These are phyloP conservation scores for Orientallactaga bullata DNA, from an alignment of 2,113 vertebrate genomes.

Conservation along the genomic window DNA sequence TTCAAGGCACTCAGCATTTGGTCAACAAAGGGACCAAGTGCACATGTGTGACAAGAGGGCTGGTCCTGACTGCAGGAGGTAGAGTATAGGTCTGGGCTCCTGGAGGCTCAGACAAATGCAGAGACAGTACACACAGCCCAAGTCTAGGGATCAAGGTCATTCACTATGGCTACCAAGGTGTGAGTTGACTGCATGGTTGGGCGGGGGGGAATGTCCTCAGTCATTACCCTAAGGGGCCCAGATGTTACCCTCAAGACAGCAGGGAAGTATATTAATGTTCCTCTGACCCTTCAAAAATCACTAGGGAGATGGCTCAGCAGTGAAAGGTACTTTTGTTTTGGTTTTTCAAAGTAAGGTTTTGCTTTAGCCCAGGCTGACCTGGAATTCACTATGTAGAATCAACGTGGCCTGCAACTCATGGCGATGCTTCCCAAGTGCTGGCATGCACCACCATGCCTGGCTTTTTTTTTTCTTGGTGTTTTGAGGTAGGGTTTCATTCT, in stretches of 20 bases:
- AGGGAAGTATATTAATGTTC: background rate
- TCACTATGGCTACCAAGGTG: background rate
- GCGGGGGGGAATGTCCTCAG: background rate
- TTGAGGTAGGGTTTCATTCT: too few species aligned
- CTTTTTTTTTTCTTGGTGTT: too few species aligned
- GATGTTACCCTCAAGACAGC: background rate
- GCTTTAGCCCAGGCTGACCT: too few species aligned
- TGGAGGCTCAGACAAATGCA: background rate
- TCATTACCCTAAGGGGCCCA: background rate
- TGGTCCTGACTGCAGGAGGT: fast-evolving
- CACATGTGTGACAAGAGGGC: background rate
- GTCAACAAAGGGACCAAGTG: background rate
- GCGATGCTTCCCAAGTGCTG: too few species aligned
- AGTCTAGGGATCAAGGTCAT: background rate
- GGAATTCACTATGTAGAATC: too few species aligned
- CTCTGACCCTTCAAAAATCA: background rate
- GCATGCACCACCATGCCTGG: too few species aligned
- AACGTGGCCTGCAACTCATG: too few species aligned
- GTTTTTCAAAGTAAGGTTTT: too few species aligned
- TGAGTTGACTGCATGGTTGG: background rate
- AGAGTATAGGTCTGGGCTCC: too few species aligned
- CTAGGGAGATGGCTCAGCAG: too few species aligned
- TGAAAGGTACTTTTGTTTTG: too few species aligned
- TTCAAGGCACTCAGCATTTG: background rate
- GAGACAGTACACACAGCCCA: background rate